Evolutionary conservation across 2,888 invertebrate species (phyloP).

Genomic region (Stenichneumon culpator): DNA sequence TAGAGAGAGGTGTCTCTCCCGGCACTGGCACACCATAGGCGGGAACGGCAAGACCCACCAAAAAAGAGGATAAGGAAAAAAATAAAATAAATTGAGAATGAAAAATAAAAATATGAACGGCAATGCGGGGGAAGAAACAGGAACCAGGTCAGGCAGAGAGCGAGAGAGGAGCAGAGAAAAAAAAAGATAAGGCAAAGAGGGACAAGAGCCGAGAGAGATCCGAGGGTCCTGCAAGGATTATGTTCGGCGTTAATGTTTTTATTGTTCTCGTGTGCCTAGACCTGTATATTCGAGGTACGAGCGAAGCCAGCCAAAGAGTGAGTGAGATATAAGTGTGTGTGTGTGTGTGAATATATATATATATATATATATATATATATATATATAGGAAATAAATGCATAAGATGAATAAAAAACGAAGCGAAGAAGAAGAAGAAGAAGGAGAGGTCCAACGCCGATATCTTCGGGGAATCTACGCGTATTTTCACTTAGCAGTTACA

Average conservation of each 20-base stretch:
- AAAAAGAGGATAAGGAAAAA: constrained; percentile 14
- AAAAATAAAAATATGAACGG: constrained; percentile 6
- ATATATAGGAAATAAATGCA: constrained; percentile 7
- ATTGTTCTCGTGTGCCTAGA: constrained; percentile 62
- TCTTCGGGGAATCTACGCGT: constrained; percentile 81
- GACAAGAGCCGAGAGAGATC: constrained; percentile 53
- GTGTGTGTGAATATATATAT: too few relatives aligned
- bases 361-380: too few relatives aligned
- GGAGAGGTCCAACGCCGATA: constrained; percentile 71
- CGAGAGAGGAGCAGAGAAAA: constrained; percentile 39
- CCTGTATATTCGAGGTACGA: constrained; percentile 19
- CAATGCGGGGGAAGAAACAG: constrained; percentile 14
- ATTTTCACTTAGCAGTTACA: constrained; percentile 84
- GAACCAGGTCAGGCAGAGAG: constrained; percentile 53
- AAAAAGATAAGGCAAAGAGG: constrained; percentile 33
- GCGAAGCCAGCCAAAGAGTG: constrained; percentile 34
- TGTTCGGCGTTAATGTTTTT: constrained; percentile 69
- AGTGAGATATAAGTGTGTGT: constrained; percentile 14
- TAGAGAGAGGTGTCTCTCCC: constrained; percentile 30
- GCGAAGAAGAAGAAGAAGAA: constrained; percentile 21
- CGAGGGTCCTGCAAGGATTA: constrained; percentile 72
- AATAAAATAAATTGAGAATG: constrained; percentile 16
- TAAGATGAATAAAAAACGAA: constrained; percentile 40
- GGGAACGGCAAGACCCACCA: not conserved
- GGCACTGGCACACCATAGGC: not conserved